phyloP scores from a whole-genome alignment of 2,888 invertebrate species.

The Lampropteryx suffumata region DNA sequence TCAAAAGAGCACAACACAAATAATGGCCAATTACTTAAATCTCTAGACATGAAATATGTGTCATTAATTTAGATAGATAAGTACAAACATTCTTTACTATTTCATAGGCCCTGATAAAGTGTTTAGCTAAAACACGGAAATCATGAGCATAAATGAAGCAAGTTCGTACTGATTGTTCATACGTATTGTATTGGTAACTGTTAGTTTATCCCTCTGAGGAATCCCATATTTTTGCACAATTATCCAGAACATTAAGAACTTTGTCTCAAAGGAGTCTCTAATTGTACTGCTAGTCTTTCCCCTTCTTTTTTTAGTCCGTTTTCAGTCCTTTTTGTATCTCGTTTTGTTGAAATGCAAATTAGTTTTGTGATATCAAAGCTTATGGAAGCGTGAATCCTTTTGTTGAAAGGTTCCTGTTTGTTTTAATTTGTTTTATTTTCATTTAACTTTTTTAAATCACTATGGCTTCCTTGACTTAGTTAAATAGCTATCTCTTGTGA shows the following conservation, averaged over 20 bases:
- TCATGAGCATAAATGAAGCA: no score
- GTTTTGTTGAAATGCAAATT: conserved; percentile 16
- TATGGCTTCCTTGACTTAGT: no score
- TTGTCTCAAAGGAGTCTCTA: conserved; percentile 21
- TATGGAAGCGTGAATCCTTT: conserved; percentile 11
- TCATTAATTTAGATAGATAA: no score
- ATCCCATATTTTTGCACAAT: conserved; percentile 20
- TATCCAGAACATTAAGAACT: conserved; percentile 24
- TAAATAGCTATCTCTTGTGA: no score
- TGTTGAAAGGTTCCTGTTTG: conserved; percentile 7
- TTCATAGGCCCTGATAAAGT: no score
- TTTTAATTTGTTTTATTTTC: conserved; percentile 19
- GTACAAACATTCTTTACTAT: no score
- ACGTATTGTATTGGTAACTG: neutral
- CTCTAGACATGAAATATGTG: no score
- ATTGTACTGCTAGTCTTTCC: conserved; percentile 17
- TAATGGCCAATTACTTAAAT: no score
- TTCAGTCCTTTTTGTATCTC: conserved; percentile 12
- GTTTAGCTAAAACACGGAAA: no score
- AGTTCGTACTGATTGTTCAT: neutral
- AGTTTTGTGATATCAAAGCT: conserved; percentile 23
- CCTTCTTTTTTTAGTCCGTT: conserved; percentile 11
- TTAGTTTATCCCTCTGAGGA: neutral
- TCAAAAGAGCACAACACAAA: no score
- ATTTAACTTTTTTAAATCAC: conserved; percentile 2